Base-by-base conservation (phyloP, 2,888 invertebrate genomes). In the Zhuqinia jingwanae region DNA sequence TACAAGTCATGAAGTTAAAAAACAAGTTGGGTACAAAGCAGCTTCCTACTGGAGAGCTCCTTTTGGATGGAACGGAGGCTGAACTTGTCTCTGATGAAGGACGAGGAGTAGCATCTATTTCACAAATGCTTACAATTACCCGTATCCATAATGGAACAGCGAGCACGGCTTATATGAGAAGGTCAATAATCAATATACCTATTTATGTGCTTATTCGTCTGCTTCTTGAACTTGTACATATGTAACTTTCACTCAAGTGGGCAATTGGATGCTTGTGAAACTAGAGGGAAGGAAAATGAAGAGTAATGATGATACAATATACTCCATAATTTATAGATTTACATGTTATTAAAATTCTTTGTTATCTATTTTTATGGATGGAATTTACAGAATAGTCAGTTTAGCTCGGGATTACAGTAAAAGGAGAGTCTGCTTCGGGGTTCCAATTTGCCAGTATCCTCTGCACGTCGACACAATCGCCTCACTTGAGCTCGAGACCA, bases 1-100 rank as follows among this genome's bases (percentile, higher is more conserved):
- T 94, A 58, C 92, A 94, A 89, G 92, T 94, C 77, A 91, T 93
- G 80, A 92, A 92, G 83, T 91, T 94, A 89, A 94, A 94, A 91
- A 93, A 94, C 90, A 94, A 94, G 91, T 92, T 94, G 63, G 94
- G 94, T 20, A 94, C 94, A 1, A 91, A 93, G 68, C 94, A 94
- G 89, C 91, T 94, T 58, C 94, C 94, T 2, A 94, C 94, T 0
- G 94, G 94, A 5, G 94, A 94, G 90, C 91, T 94, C 6, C 91
- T 94, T 8, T 91, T 94, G n/a, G 93, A 94, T 91, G 94, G 94
- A 5, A 90, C 92, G 6, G 89, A 90, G 5, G 94, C 93, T 6
- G 90, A 91, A 50, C 89, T 93, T 92, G 91, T 93, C 11, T 93
- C 93, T 2, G 92, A 92, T 8, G 92, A 92, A 78, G 94, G 94